These are phyloP conservation scores for Proterorhinus semilunaris DNA, from an alignment of 2,113 vertebrate species.

Conservation along the genomic window DNA sequence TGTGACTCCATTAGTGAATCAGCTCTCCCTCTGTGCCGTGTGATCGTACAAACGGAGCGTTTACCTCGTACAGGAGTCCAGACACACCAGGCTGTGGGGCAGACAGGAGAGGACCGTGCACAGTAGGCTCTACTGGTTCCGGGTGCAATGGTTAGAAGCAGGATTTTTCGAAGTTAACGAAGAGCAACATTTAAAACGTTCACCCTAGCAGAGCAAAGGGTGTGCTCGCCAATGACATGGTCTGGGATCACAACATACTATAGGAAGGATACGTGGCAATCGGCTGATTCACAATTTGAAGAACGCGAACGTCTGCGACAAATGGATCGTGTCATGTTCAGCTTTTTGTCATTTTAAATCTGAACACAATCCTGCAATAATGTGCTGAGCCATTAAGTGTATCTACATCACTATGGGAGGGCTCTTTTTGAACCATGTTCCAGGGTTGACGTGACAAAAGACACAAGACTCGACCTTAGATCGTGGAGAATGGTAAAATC, in stretches of 20 bases:
- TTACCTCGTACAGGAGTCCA: conserved; percentile 26
- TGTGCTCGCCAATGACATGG: neutral
- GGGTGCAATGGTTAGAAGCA: conserved; percentile 24
- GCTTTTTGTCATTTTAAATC: too few species aligned
- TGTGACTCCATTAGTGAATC: conserved; percentile 44
- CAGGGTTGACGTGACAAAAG: too few species aligned
- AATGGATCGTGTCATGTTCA: too few species aligned
- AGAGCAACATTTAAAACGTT: neutral
- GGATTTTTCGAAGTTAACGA: conserved; percentile 7
- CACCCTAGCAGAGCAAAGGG: neutral
- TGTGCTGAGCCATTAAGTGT: too few species aligned
- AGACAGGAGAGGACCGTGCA: conserved; percentile 1
- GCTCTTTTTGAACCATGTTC: too few species aligned
- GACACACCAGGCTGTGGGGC: conserved; percentile 7
- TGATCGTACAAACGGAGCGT: conserved; percentile 31
- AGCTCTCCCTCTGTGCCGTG: conserved; percentile 32
- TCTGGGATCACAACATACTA: neutral
- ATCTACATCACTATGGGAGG: too few species aligned
- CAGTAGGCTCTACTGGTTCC: conserved; percentile 13
- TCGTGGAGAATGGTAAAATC: too few species aligned
- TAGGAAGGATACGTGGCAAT: neutral
- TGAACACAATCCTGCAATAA: too few species aligned
- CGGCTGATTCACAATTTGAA: neutral
- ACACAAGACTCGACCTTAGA: too few species aligned
- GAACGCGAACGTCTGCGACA: too few species aligned